Evolutionary conservation across 1,140 invertebrate genomes (phyloP), one percentile per base, ranked within the genome.

Genomic region (Drosophila murphyi): DNA sequence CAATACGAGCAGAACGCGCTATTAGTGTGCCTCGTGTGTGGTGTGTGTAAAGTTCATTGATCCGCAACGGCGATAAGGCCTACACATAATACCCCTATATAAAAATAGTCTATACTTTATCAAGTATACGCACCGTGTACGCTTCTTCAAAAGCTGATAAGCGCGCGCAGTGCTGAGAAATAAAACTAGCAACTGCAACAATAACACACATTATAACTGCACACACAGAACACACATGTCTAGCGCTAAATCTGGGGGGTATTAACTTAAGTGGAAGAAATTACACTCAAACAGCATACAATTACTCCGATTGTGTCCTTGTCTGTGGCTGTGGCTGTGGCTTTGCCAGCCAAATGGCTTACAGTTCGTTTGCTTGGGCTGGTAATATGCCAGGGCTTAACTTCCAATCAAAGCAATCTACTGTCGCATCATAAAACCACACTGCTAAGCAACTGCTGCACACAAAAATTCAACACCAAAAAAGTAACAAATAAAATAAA

Each of bases 221-320:
- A 5, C 45, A 34, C 61, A 65, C 20, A 43, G 5, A 60, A 57
- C 63, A 62, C 57, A 72, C 68, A 50, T 74, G 67, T 48, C 51
- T 69, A 80, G 47, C 45, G 39, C 68, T 61, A 87, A 75, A 75
- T 72, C 77, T 69, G 55, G 77, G 41, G 51, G 69, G 71, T 62
- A 82, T 90, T 87, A 90, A 87, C 61, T 90, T 90, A 83, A 90
- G 87, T 90, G 87, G 82, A 90, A 88, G 88, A 83, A 87, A 83
- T 90, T 90, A 90, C 82, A 82, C 62, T 52, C 50, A 72, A 70
- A 64, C 54, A 81, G 65, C 65, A 83, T 74, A 80, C 72, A 77
- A 85, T 82, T 67, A 71, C 65, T 61, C 20, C 20, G 20, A 20
- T 76, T 61, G 61, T 63, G 35, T 60, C 51, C 31, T 32, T n/a